Evolutionary conservation across 2,797 vertebrate species (phyloP).

Genomic region (Mus spretus): DNA sequence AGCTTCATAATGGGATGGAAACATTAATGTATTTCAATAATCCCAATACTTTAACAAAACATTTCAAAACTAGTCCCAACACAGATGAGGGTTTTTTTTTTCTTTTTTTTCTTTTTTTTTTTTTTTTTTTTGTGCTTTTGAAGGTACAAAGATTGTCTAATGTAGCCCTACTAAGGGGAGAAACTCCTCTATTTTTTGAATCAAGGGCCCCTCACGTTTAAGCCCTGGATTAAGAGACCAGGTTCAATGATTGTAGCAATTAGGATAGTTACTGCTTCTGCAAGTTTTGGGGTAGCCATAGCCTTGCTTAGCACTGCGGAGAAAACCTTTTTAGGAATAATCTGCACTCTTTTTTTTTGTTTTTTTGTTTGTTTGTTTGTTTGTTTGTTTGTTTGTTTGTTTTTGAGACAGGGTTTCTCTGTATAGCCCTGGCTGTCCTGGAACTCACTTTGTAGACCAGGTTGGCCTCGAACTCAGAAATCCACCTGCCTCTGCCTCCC

Average conservation of each 20-base stretch:
- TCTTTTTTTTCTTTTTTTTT: not conserved
- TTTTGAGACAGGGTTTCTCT: too few species aligned
- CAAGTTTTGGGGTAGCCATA: not conserved
- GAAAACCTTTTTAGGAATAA: not conserved
- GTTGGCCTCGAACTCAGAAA: too few species aligned
- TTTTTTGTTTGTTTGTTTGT: too few species aligned
- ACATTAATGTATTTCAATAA: slow-evolving; percentile 12
- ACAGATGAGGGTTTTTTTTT: not conserved
- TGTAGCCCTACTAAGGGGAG: not conserved
- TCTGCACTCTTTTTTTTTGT: not conserved
- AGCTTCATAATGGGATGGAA: not conserved
- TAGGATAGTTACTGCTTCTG: not conserved
- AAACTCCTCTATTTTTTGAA: slow-evolving; percentile 30
- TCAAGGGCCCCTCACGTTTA: not conserved
- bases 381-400: too few species aligned
- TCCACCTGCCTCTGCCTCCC: too few species aligned
- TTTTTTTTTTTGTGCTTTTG: not conserved
- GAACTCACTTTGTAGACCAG: too few species aligned
- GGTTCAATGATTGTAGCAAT: not conserved
- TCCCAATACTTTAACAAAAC: slow-evolving; percentile 23
- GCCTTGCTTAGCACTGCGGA: not conserved
- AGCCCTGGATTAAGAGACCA: not conserved
- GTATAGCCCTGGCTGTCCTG: too few species aligned
- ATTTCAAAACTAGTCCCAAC: slow-evolving; percentile 14
- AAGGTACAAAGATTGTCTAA: not conserved